A percentile compares a stretch with the other conserved stretches of the same genome.
Conservation (phyloP, 1,140 invertebrate species). For the Cepaea nemoralis region DNA sequence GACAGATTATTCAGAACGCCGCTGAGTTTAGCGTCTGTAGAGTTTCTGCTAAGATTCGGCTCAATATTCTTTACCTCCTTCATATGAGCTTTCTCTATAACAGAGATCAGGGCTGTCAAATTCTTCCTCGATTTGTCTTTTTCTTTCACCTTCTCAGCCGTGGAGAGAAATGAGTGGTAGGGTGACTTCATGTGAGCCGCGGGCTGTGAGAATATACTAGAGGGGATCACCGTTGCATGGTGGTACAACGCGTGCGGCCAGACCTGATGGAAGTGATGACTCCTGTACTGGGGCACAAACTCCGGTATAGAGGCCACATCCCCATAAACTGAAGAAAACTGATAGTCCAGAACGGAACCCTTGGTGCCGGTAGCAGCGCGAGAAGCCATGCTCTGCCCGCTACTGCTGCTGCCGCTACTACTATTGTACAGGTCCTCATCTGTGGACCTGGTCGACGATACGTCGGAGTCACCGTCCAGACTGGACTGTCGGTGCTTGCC, state of each 20-base stretch:
- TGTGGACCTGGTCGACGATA: constrained; percentile 42
- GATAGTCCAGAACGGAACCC: background rate
- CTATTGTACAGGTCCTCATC: constrained; percentile 39
- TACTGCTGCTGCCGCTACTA: background rate
- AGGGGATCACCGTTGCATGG: background rate
- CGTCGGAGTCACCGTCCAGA: constrained; percentile 49
- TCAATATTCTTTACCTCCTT: constrained; percentile 57
- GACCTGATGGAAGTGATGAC: constrained; percentile 19
- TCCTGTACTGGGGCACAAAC: constrained; percentile 46
- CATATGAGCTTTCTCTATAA: constrained; percentile 65
- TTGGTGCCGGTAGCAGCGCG: background rate
- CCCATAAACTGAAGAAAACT: constrained; percentile 25
- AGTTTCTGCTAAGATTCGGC: constrained; percentile 51
- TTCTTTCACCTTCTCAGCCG: constrained; percentile 31
- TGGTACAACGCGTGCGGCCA: background rate
- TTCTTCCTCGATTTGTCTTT: constrained; percentile 60
- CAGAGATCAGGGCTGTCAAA: constrained; percentile 67
- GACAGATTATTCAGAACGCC: constrained; percentile 61
- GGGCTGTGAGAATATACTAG: background rate
- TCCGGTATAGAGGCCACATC: constrained; percentile 48
- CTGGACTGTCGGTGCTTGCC: constrained; percentile 54
- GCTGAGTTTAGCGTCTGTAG: constrained; percentile 50
- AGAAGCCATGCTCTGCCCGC: background rate
- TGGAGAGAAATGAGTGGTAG: constrained; percentile 8
- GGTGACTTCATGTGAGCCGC: constrained; percentile 4